phyloP scores from a whole-genome alignment of 1,140 invertebrate species.

The Orchestia grillus region DNA sequence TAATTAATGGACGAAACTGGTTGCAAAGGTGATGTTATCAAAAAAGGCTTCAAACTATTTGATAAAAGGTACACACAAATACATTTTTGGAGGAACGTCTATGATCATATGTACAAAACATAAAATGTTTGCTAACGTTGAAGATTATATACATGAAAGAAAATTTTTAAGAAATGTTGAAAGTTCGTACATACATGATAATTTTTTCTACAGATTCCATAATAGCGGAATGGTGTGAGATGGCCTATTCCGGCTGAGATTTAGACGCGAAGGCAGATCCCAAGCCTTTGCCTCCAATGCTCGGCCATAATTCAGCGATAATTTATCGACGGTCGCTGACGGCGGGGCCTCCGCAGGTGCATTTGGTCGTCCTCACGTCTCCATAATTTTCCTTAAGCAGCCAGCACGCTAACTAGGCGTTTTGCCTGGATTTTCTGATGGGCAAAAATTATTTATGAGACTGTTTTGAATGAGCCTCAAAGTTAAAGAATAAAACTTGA shows the following conservation, averaged over 20 bases:
- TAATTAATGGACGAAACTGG: too few species aligned
- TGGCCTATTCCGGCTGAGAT: not conserved
- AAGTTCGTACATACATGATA: too few species aligned
- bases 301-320: conserved; percentile 28
- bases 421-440: not conserved
- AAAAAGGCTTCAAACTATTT: too few species aligned
- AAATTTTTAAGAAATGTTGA: too few species aligned
- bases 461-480: not conserved
- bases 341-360: not conserved
- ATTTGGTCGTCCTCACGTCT: not conserved
- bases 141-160: too few species aligned
- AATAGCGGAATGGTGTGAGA: not conserved
- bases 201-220: not conserved
- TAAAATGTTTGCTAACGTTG: too few species aligned
- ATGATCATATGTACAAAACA: too few species aligned
- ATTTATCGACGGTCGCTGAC: conserved; percentile 24
- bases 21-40: too few species aligned
- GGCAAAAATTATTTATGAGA: not conserved
- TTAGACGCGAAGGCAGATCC: not conserved
- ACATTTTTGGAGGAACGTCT: too few species aligned
- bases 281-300: not conserved
- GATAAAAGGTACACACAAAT: too few species aligned
- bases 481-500: not conserved
- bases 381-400: conserved; percentile 1
- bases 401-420: not conserved